Conservation (phyloP, 2,113 vertebrate genomes). For the Ammodytes marinus region DNA sequence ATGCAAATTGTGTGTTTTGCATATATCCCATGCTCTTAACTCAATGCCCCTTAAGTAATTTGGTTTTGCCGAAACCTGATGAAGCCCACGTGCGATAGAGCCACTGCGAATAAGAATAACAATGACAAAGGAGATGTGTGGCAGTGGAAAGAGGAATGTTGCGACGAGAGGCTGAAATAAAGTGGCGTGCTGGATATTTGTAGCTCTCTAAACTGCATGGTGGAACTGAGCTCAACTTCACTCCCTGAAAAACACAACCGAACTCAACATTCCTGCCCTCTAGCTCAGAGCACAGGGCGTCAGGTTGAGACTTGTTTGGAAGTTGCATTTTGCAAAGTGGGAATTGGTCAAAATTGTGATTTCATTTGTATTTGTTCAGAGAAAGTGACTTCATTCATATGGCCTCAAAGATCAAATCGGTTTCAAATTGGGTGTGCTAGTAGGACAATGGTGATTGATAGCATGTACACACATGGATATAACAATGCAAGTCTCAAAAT, state of each 20-base stretch:
- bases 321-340: constrained; percentile 49
- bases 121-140: constrained; percentile 9
- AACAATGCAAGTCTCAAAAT: neutral
- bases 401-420: neutral
- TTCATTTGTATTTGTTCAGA: neutral
- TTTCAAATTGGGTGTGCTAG: no score
- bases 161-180: constrained; percentile 1
- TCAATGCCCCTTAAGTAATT: constrained; percentile 3
- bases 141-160: constrained; percentile 43
- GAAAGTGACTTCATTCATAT: neutral
- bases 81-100: neutral
- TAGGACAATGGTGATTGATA: neutral
- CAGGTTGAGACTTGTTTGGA: constrained; percentile 76
- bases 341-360: neutral
- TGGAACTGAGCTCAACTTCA: constrained; percentile 9
- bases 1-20: constrained; percentile 10
- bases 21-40: neutral
- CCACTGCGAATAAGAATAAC: constrained; percentile 11
- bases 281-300: constrained; percentile 13
- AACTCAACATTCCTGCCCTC: constrained; percentile 67
- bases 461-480: neutral
- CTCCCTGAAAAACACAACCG: constrained; percentile 6
- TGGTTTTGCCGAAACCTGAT: constrained; percentile 29
- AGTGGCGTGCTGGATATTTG: constrained; percentile 28
- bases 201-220: neutral